These are phyloP conservation scores for Trididemnum nubilum DNA, from an alignment of 23 tunicate species.

Conservation along the genomic window DNA sequence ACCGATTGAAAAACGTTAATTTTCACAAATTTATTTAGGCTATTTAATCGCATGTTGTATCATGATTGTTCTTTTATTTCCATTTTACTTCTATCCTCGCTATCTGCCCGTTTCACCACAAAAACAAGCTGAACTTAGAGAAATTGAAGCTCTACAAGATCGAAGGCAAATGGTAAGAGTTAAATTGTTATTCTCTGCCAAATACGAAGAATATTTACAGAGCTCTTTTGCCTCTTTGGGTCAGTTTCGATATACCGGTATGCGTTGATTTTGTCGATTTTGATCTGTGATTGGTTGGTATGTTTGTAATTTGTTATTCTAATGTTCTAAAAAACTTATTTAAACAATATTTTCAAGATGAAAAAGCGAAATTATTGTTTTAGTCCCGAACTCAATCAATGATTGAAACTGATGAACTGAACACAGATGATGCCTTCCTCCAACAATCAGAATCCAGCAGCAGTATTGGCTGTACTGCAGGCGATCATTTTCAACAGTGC, in stretches of 20 bases:
- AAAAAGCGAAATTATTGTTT: too few species aligned
- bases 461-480: slow-evolving; percentile 23
- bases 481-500: slow-evolving; percentile 5
- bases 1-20: too few species aligned
- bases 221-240: too few species aligned
- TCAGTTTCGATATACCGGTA: too few species aligned
- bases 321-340: too few species aligned
- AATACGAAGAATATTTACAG: background rate
- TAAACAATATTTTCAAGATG: too few species aligned
- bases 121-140: slow-evolving; percentile 63
- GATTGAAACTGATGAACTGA: slow-evolving; percentile 27
- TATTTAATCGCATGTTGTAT: slow-evolving; percentile 56
- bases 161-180: slow-evolving; percentile 34
- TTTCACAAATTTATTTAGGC: too few species aligned
- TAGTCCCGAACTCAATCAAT: slow-evolving; percentile 43
- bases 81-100: slow-evolving; percentile 74
- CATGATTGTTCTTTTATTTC: slow-evolving; percentile 57
- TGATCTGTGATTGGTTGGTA: too few species aligned
- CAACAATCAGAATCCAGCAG: slow-evolving; percentile 46
- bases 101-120: slow-evolving; percentile 62
- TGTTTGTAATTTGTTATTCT: too few species aligned
- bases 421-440: background rate
- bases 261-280: too few species aligned
- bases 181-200: background rate
- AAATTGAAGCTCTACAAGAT: slow-evolving; percentile 30